Base-by-base conservation (phyloP, 2,888 invertebrate species). In the Trypoxylon attenuatum region DNA sequence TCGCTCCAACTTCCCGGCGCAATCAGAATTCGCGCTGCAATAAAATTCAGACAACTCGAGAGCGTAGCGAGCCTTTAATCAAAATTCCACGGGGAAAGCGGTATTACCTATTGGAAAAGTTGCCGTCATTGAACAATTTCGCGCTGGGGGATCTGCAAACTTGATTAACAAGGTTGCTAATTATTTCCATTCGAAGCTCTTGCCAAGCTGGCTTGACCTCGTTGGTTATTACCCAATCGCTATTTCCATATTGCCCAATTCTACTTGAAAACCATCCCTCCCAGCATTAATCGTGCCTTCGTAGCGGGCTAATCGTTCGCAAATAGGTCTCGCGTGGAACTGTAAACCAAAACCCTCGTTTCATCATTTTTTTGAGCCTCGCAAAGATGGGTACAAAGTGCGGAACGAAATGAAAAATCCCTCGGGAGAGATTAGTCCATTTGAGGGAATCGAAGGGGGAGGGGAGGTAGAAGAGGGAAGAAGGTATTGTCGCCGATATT, bases 31-130 rank as follows among this genome's bases (percentile, higher is more conserved):
- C n/a, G 25, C 23, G 8, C 13, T n/a, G 43, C 10, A 22, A 21
- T 8, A 43, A 43, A 22, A 43, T 18, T 43, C 43, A 22, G 2
- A 13, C 45, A 8, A 5, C 33, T 8, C 33, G 8, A 25, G n/a
- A n/a, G n/a, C n/a, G n/a, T n/a, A n/a, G n/a, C n/a, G n/a, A 5
- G 8, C 23, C 25, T 46, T 46, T 46, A 46, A 46, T 46, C 45
- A 46, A 46, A 46, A 46, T 46, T 46, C 45, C 45, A 46, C 15
- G 22, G 45, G 13, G 45, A 23, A 10, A 25, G 13, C 15, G 5
- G 45, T 23, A 23, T 15, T 46, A 25, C 13, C 45, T n/a, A 46
- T 46, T 13, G 45, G 45, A 46, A 46, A 46, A 46, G 45, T 23
- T 22, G n/a, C 22, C 15, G 45, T 46, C 23, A 8, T 41, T 41